Conservation (phyloP, 2,888 invertebrate species). For the Emmelina monodactyla region DNA sequence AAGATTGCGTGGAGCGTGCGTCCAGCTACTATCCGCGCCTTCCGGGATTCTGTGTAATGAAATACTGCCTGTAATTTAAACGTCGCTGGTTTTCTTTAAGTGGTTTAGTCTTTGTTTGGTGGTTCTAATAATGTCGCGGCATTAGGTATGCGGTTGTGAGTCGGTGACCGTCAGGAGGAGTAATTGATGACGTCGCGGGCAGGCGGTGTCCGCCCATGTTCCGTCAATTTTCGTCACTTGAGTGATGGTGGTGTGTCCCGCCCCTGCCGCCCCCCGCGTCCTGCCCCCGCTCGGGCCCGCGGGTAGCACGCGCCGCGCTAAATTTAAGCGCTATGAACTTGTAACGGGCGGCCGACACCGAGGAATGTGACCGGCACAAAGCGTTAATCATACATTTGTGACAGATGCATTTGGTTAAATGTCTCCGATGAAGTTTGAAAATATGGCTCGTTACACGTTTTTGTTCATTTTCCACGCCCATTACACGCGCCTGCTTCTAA, state of each 20-base stretch:
- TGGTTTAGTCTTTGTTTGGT: constrained; percentile 1
- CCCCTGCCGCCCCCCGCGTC: constrained; percentile 24
- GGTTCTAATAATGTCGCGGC: constrained; percentile 32
- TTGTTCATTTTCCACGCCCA: too few relatives aligned
- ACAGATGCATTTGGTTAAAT: constrained; percentile 46
- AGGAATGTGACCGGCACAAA: constrained; percentile 49
- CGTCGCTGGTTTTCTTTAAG: not conserved
- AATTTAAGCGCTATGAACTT: constrained; percentile 65
- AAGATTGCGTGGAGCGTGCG: constrained; percentile 36
- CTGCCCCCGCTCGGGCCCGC: constrained; percentile 24
- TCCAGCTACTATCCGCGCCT: constrained; percentile 38
- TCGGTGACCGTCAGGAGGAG: constrained; percentile 57
- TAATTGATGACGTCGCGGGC: constrained; percentile 65
- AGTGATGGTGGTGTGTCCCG: constrained; percentile 60
- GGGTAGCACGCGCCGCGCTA: constrained; percentile 61
- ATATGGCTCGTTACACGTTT: not conserved
- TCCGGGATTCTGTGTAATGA: constrained; percentile 37
- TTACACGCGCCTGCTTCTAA: too few relatives aligned
- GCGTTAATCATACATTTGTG: constrained; percentile 63
- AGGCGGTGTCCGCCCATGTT: constrained; percentile 65
- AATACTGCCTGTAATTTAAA: constrained; percentile 14
- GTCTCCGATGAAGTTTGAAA: constrained; percentile 32
- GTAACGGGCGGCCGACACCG: constrained; percentile 50
- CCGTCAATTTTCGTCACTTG: constrained; percentile 68
- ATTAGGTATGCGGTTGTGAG: constrained; percentile 48